Percentiles rank a stretch among this genome's conserved stretches.
These are phyloP conservation scores for Shargacucullia verbasci DNA, from an alignment of 2,888 invertebrate genomes.

Conservation along the genomic window DNA sequence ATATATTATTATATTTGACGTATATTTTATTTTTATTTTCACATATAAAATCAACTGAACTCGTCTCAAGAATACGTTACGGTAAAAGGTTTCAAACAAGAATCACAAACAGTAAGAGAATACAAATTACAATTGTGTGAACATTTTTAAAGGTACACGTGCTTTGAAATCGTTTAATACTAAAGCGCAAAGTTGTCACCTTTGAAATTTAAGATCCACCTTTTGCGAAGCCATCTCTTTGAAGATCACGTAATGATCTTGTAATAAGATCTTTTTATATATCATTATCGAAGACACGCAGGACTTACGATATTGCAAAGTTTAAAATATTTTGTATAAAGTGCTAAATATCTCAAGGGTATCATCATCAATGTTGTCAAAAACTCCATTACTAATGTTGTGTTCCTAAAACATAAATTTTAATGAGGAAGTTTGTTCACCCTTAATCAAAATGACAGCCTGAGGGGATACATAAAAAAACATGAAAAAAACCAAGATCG, in stretches of 20 bases:
- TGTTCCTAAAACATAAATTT: too few relatives aligned
- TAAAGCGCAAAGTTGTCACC: constrained; percentile 42
- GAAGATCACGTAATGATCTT: constrained; percentile 54
- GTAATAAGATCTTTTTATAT: constrained; percentile 53
- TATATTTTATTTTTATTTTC: constrained; percentile 23
- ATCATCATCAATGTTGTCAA: too few relatives aligned
- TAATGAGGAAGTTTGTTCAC: too few relatives aligned
- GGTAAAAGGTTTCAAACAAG: constrained; percentile 19
- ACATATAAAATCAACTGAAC: constrained; percentile 18
- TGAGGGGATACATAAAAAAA: too few relatives aligned
- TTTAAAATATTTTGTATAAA: constrained; percentile 16
- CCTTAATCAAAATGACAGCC: too few relatives aligned
- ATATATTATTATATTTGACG: constrained; percentile 6
- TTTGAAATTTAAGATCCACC: constrained; percentile 50
- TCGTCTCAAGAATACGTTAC: constrained; percentile 9
- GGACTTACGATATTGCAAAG: constrained; percentile 10
- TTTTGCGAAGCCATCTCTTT: constrained; percentile 36
- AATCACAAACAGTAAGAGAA: constrained; percentile 27
- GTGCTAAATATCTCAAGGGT: constrained; percentile 20
- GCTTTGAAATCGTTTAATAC: constrained; percentile 37
- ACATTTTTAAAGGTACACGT: constrained; percentile 34
- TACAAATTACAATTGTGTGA: constrained; percentile 37
- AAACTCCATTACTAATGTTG: constrained; percentile 11
- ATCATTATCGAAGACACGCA: constrained; percentile 34
- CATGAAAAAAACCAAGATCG: too few relatives aligned